Evolutionary conservation across 2,888 invertebrate species (phyloP), one percentile per base, ranked within the genome.

Genomic region (Vanessa cardui): DNA sequence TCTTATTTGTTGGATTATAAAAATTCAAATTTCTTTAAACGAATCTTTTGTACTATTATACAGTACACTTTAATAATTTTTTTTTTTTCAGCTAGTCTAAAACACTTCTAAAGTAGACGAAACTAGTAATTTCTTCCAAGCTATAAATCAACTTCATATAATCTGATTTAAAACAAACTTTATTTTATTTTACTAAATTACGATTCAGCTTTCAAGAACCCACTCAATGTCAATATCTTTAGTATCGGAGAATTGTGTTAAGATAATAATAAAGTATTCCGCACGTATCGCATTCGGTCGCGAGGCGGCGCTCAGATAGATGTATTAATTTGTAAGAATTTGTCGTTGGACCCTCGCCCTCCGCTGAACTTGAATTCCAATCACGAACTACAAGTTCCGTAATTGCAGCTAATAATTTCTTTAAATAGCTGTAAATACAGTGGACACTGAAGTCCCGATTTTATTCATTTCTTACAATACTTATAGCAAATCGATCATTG

Each of bases 241-340:
- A 71, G 75, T 80, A 77, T 75, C 73, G 70, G 80, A 21, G 50
- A 85, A 83, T 85, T 81, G 81, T 77, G 78, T 84, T 83, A 83
- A 80, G 77, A 80, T 79, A 78, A 80, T 82, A 84, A 91, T 92
- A 89, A 84, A 84, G 83, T 89, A 92, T 92, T 92, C 92, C 76
- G 78, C 77, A 82, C 90, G 90, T 89, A 90, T 87, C 89, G 89
- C 83, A 66, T 74, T 77, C 76, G 82, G 84, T 83, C 82, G 84
- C 86, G 84, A 82, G 82, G 81, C 79, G 84, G 80, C 80, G 83
- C 78, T 80, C 78, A 83, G 85, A 86, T 88, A 88, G 92, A 91
- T 90, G 92, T 92, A 92, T 92, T 92, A 92, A 92, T 92, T 92
- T 92, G 92, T 90, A 89, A 87, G 91, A 92, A 92, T 92, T 92